phyloP scores from a whole-genome alignment of 1,140 invertebrate species.

The Rhyacophila brunnea region DNA sequence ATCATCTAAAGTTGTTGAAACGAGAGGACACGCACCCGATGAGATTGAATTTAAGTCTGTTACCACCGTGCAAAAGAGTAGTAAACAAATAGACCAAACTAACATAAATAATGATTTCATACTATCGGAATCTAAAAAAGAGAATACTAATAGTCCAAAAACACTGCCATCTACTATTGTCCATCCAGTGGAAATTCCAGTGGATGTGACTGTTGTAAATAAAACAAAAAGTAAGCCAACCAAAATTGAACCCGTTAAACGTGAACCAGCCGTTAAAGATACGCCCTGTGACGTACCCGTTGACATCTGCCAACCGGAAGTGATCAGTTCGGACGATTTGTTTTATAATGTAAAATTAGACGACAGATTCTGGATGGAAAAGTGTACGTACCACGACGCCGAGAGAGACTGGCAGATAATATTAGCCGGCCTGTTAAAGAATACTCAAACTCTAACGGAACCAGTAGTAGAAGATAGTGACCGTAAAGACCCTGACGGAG shows the following conservation, averaged over 20 bases:
- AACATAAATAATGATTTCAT: no score
- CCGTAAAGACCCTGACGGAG: slow-evolving; percentile 59
- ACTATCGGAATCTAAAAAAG: no score
- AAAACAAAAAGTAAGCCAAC: no score
- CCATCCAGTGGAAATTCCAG: background rate
- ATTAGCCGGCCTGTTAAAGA: slow-evolving; percentile 50
- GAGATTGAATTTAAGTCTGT: no score
- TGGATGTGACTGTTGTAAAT: no score
- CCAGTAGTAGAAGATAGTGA: slow-evolving; percentile 46
- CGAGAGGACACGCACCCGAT: no score
- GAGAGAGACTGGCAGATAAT: slow-evolving; percentile 58
- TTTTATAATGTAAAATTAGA: slow-evolving; percentile 51
- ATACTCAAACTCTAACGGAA: slow-evolving; percentile 40
- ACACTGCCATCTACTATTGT: no score
- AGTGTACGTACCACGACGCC: slow-evolving; percentile 61
- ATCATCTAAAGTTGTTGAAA: no score
- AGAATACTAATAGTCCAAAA: background rate
- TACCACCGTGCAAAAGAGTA: no score
- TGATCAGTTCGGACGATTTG: slow-evolving; percentile 2
- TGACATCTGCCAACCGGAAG: background rate
- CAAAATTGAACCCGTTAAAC: no score
- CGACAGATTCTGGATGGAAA: slow-evolving; percentile 60
- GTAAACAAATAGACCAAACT: background rate
- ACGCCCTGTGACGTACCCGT: background rate
- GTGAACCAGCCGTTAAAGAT: no score